Percentiles rank a stretch among this genome's conserved stretches.
Evolutionary conservation across 2,113 vertebrate genomes (phyloP).

Genomic region (Strigops habroptila): DNA sequence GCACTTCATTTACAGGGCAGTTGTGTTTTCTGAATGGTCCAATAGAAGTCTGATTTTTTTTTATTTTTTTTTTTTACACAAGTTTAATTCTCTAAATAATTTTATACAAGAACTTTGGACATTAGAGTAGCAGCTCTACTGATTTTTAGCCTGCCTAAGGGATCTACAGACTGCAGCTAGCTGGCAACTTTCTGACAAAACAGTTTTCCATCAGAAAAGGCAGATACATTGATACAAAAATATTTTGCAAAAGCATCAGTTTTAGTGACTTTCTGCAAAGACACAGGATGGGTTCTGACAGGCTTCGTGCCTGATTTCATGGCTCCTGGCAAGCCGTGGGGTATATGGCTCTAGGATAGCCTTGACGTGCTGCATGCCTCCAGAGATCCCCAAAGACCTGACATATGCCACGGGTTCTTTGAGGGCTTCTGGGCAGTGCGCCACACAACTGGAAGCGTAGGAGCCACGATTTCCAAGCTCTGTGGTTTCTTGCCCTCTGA

Average conservation of each 20-base stretch:
- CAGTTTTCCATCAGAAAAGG: conserved; percentile 28
- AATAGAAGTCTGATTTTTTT: background rate
- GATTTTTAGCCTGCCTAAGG: conserved; percentile 19
- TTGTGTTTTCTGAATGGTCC: background rate
- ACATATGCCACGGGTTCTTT: background rate
- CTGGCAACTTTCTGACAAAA: conserved; percentile 24
- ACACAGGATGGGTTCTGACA: conserved; percentile 21
- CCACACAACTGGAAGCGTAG: background rate
- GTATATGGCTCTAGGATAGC: background rate
- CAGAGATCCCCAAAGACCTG: background rate
- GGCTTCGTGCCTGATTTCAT: conserved; percentile 27
- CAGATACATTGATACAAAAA: conserved; percentile 18
- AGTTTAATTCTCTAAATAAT: background rate
- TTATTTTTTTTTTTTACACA: background rate
- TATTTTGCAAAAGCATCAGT: background rate
- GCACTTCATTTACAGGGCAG: background rate
- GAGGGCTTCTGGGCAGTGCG: background rate
- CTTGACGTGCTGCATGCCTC: background rate
- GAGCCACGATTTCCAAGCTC: background rate
- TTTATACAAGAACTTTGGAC: background rate
- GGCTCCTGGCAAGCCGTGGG: background rate
- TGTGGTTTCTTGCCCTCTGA: background rate
- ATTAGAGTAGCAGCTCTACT: background rate
- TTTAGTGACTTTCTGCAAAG: conserved; percentile 1
- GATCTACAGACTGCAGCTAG: background rate